Percentiles rank a stretch among this genome's conserved stretches.
phyloP scores from a whole-genome alignment of 2,113 vertebrate species.

The Anarrhichthys ocellatus region DNA sequence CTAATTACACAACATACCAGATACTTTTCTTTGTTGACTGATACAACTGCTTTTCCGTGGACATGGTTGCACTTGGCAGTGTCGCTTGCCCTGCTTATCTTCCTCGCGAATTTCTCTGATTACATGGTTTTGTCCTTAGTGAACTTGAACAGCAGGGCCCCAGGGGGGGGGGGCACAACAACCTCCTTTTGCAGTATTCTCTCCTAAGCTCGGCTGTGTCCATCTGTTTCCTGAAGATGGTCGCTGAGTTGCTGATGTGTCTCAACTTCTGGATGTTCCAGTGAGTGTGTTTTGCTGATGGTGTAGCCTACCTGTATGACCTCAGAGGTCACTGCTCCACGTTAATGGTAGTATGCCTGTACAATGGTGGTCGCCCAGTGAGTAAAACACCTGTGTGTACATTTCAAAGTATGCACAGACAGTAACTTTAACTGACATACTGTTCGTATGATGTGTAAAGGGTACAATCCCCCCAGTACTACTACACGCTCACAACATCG shows the following conservation, averaged over 20 bases:
- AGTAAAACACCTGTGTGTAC: not conserved
- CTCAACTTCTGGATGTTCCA: not conserved
- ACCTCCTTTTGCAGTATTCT: not conserved
- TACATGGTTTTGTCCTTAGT: not conserved
- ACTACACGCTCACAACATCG: slow-evolving; percentile 4
- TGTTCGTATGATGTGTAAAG: not conserved
- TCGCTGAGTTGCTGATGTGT: not conserved
- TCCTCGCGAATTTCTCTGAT: not conserved
- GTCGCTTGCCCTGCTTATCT: not conserved
- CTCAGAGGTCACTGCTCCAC: slow-evolving; percentile 63
- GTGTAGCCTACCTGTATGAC: slow-evolving; percentile 71
- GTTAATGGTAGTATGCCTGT: not conserved
- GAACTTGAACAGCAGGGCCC: not conserved
- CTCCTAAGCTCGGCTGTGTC: not conserved
- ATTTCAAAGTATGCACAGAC: not conserved
- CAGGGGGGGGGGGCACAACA: not conserved
- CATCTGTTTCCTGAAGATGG: not conserved
- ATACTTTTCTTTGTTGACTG: not conserved
- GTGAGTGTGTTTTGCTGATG: not conserved
- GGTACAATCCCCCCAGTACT: not conserved
- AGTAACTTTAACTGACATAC: not conserved
- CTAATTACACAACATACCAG: not conserved
- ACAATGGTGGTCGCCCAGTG: not conserved
- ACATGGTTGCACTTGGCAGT: not conserved
- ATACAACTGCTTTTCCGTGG: not conserved